These are phyloP conservation scores for Theristicus caerulescens DNA, from an alignment of 2,113 vertebrate species.

Conservation along the genomic window DNA sequence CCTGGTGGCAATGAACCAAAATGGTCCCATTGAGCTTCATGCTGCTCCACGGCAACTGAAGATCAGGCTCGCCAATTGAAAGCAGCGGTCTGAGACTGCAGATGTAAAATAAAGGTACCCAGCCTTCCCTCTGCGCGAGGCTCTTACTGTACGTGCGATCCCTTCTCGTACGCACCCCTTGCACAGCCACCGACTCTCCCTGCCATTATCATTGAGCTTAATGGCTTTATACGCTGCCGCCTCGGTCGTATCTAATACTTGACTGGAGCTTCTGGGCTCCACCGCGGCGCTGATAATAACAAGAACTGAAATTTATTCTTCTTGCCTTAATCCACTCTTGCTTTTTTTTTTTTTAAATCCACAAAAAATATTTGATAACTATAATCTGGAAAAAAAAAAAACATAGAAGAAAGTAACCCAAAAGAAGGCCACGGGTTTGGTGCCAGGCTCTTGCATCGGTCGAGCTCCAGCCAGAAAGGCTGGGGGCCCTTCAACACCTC, in stretches of 20 bases:
- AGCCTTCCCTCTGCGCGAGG: neutral
- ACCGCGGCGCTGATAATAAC: fast-evolving
- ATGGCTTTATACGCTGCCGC: fast-evolving
- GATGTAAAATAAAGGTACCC: neutral
- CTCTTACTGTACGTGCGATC: fast-evolving
- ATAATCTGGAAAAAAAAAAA: neutral
- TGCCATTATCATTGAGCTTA: neutral
- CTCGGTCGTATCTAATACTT: neutral
- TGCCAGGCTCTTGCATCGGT: neutral
- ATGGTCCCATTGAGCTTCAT: fast-evolving
- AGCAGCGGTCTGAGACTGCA: fast-evolving
- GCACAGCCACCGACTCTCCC: neutral
- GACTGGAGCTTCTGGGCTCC: neutral
- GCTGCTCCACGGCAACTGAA: fast-evolving
- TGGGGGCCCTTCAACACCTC: neutral
- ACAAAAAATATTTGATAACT: neutral
- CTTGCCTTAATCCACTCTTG: neutral
- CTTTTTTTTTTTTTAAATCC: neutral
- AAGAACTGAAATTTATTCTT: neutral
- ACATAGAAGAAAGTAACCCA: neutral
- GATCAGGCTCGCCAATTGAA: fast-evolving
- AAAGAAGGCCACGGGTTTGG: neutral
- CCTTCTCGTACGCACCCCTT: neutral
- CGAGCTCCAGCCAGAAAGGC: neutral
- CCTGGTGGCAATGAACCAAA: neutral